Conservation (phyloP, 2,113 vertebrate species). For the Paralichthys olivaceus region DNA sequence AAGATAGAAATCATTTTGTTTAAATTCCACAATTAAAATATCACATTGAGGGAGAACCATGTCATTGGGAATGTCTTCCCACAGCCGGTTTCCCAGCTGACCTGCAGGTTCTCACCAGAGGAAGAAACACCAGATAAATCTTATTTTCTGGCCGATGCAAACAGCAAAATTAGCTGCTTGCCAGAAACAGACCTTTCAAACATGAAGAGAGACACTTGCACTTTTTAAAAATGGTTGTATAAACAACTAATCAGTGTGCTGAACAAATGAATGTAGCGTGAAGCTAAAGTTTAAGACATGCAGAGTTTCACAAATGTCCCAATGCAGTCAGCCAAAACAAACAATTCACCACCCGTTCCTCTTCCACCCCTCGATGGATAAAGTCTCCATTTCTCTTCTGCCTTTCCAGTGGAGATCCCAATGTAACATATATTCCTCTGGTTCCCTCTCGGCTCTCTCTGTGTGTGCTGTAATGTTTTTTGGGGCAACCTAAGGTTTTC, state of each 20-base stretch:
- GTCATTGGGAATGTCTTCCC: conserved; percentile 7
- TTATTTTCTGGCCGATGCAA: conserved; percentile 41
- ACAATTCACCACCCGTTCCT: conserved; percentile 53
- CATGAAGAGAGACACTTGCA: conserved; percentile 39
- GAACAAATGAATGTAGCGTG: conserved; percentile 48
- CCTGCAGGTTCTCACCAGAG: conserved; percentile 9
- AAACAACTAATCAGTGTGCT: conserved; percentile 59
- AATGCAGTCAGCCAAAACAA: conserved; percentile 57
- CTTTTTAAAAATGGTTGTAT: conserved; percentile 42
- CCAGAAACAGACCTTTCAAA: conserved; percentile 47
- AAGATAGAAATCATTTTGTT: conserved; percentile 1
- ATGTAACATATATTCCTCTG: conserved; percentile 35
- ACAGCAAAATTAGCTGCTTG: conserved; percentile 19
- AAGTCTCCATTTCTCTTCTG: conserved; percentile 20
- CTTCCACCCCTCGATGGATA: conserved; percentile 33
- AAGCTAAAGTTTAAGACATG: conserved; percentile 38
- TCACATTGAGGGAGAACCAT: neutral
- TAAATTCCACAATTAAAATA: conserved; percentile 10
- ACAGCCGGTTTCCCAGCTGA: conserved; percentile 20
- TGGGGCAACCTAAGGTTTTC: conserved; percentile 65
- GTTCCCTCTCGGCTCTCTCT: conserved; percentile 12
- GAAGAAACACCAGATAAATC: conserved; percentile 44
- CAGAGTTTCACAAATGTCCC: conserved; percentile 62
- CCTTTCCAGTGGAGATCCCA: conserved; percentile 38
- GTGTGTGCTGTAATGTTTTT: conserved; percentile 52